Evolutionary conservation across 2,113 vertebrate genomes (phyloP).

Genomic region (Corvus hawaiiensis): DNA sequence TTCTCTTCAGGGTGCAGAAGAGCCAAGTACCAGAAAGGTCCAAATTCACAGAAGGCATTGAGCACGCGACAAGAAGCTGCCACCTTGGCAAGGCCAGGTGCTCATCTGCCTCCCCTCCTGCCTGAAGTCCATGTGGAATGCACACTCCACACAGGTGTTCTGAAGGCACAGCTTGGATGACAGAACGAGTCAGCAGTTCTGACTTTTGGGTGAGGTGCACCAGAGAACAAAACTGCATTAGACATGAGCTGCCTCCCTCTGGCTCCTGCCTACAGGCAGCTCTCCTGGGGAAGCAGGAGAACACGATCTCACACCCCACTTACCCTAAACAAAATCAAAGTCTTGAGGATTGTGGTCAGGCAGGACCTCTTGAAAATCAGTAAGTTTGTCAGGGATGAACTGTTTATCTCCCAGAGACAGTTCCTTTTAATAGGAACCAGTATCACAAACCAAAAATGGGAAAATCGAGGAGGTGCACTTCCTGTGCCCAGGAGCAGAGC

Average conservation of each 20-base stretch:
- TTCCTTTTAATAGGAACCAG: not conserved
- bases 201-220: not conserved
- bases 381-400: not conserved
- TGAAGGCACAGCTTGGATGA: not conserved
- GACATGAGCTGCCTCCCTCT: not conserved
- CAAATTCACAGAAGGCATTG: not conserved
- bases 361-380: not conserved
- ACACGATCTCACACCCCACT: not conserved
- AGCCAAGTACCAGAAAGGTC: not conserved
- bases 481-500: fast-evolving
- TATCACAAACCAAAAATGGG: fast-evolving
- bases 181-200: not conserved
- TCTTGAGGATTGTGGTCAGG: not conserved
- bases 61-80: not conserved
- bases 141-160: not conserved
- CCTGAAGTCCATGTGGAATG: not conserved
- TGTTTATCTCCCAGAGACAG: not conserved
- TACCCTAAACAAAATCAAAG: not conserved
- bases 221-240: fast-evolving
- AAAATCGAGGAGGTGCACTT: fast-evolving
- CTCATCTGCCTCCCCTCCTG: not conserved
- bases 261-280: not conserved
- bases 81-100: not conserved
- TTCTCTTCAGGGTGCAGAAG: not conserved
- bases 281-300: not conserved